Evolutionary conservation across 2,113 vertebrate genomes (phyloP), one percentile per base, ranked within the genome.

Genomic region (Phainopepla nitens): DNA sequence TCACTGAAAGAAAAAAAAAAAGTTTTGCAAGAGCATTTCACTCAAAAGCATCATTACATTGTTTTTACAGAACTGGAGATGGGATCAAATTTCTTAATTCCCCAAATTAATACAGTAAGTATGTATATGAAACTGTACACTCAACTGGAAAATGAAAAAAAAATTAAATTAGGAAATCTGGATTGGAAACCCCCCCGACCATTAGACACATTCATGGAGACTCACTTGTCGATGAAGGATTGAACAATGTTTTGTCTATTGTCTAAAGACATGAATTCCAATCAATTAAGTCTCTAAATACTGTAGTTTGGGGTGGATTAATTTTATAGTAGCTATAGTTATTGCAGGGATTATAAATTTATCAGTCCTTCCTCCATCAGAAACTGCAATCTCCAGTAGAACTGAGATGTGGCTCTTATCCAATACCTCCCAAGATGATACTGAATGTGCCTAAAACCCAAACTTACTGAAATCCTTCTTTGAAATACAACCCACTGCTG

Each of bases 391-490:
- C 73, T 89, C 69, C 54, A 80, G 42, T 53, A 82, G 42, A 70
- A 79, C 1, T 72, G 85, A 82, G 65, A 87, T 20, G 44, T 23
- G 73, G 70, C 58, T 94, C 83, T 89, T 76, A 89, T 45, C 45
- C 73, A 85, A 65, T 60, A 82, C 77, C 60, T 91, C 57, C 89
- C 84, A 93, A 87, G 84, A 79, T 72, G 87, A 94, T 88, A 77
- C 0, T 69, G 70, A 93, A 82, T 4, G 41, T 66, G 47, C 19
- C n/a, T 87, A 65, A 90, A 79, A 0, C 39, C n/a, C 49, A 82
- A 76, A 72, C 5, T 65, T 44, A 49, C 50, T 41, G 50, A 91
- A 94, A 72, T 60, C 11, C 13, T 10, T 27, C 44, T 85, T 1
- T 76, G 87, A 90, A 91, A 92, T 61, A 79, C 28, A 76, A 61